Evolutionary conservation across 2,888 invertebrate species (phyloP).

Genomic region (Cephus sareptanus): DNA sequence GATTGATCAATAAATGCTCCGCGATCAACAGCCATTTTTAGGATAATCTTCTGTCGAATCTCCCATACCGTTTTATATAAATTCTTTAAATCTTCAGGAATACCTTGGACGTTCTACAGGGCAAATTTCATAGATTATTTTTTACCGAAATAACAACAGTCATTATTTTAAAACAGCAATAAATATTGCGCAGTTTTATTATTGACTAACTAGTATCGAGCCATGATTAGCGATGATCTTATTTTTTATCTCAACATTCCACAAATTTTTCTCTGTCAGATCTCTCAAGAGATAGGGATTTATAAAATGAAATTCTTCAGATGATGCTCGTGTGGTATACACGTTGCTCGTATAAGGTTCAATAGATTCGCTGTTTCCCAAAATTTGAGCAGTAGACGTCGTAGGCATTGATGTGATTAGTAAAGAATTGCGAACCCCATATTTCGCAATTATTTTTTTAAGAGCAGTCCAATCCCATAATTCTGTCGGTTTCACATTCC

Average conservation of each 20-base stretch:
- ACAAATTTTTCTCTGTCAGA: constrained; percentile 69
- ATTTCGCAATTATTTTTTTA: constrained; percentile 68
- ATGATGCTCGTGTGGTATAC: constrained; percentile 71
- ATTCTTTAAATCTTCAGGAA: constrained; percentile 68
- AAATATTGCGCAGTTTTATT: no score
- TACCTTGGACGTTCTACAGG: constrained; percentile 60
- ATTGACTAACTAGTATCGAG: constrained; percentile 65
- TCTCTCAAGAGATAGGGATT: constrained; percentile 74
- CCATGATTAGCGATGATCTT: constrained; percentile 70
- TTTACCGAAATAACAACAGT: no score
- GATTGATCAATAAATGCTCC: constrained; percentile 76
- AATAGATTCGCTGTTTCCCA: constrained; percentile 76
- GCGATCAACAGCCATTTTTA: constrained; percentile 73
- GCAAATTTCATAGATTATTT: constrained; percentile 15
- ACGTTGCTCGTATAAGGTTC: constrained; percentile 75
- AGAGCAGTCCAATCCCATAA: constrained; percentile 70
- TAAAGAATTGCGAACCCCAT: constrained; percentile 72
- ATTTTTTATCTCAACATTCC: constrained; percentile 72
- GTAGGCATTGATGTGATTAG: constrained; percentile 76
- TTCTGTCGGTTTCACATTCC: constrained; percentile 75
- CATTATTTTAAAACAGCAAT: no score
- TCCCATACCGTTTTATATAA: constrained; percentile 73
- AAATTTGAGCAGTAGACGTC: constrained; percentile 75
- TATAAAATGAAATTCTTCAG: constrained; percentile 72
- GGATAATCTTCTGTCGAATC: constrained; percentile 70